Percentiles rank a stretch among this genome's conserved stretches.
Conservation (phyloP, 2,797 vertebrate species). For the Percopsis omiscomaycus region DNA sequence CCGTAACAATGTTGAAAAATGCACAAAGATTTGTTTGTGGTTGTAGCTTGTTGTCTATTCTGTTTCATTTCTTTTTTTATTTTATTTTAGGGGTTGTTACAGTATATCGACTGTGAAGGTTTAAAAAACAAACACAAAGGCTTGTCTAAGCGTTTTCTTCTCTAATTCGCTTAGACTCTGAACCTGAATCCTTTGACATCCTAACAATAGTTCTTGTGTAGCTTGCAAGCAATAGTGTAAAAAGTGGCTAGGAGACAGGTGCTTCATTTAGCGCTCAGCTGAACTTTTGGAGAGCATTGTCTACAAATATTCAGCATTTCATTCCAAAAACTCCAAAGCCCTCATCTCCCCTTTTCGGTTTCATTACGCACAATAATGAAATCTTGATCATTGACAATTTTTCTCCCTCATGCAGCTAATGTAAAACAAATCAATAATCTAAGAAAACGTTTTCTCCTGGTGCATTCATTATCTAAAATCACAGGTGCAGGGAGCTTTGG, state of each 20-base stretch:
- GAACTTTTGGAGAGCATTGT: slow-evolving; percentile 14
- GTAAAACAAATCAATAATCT: slow-evolving; percentile 61
- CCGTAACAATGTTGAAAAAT: slow-evolving; percentile 30
- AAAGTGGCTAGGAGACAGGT: slow-evolving; percentile 49
- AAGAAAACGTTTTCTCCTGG: slow-evolving; percentile 54
- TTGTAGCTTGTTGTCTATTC: slow-evolving; percentile 25
- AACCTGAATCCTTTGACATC: slow-evolving; percentile 34
- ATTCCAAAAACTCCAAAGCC: slow-evolving; percentile 5
- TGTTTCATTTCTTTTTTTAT: slow-evolving; percentile 34
- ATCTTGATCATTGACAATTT: slow-evolving; percentile 27
- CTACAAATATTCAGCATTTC: slow-evolving; percentile 13
- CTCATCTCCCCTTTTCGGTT: slow-evolving; percentile 30
- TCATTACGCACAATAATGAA: slow-evolving; percentile 45
- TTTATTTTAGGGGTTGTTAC: slow-evolving; percentile 33
- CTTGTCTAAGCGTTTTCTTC: slow-evolving; percentile 1
- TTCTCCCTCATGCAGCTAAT: slow-evolving; percentile 37
- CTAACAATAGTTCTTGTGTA: slow-evolving; percentile 26
- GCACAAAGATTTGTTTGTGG: slow-evolving; percentile 7
- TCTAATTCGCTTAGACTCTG: slow-evolving; percentile 16
- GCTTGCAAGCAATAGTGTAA: slow-evolving; percentile 37
- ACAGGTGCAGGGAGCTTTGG: slow-evolving; percentile 62
- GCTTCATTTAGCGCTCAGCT: slow-evolving; percentile 55
- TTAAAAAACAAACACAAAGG: slow-evolving; percentile 14
- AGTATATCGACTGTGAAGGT: slow-evolving; percentile 26
- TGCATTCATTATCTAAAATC: slow-evolving; percentile 68